Conservation (phyloP, 2,113 vertebrate species). For the Vidua chalybeata region DNA sequence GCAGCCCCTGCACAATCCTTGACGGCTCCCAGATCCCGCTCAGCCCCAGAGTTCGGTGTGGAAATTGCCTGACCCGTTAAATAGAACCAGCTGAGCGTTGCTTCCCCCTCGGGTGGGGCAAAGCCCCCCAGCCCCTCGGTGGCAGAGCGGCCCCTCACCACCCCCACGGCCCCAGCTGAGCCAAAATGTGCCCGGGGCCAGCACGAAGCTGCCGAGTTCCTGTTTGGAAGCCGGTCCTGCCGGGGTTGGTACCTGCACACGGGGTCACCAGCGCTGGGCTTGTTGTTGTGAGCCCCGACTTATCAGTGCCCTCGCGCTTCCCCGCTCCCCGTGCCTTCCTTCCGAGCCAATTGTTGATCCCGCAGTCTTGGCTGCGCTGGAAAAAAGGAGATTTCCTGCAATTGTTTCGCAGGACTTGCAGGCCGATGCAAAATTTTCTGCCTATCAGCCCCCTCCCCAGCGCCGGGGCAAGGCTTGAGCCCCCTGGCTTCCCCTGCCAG, state of each 20-base stretch:
- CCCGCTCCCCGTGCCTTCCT: slow-evolving; percentile 71
- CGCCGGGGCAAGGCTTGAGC: background rate
- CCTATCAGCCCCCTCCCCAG: slow-evolving; percentile 7
- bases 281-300: slow-evolving; percentile 31
- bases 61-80: background rate
- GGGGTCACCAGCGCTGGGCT: background rate
- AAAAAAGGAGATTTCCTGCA: slow-evolving; percentile 72
- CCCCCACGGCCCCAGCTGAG: fast-evolving
- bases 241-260: background rate
- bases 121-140: background rate
- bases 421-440: slow-evolving; percentile 9
- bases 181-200: background rate
- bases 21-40: fast-evolving
- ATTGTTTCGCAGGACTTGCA: slow-evolving; percentile 71
- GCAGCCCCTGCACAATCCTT: background rate
- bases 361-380: slow-evolving; percentile 45
- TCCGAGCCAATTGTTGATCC: slow-evolving; percentile 74
- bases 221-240: background rate
- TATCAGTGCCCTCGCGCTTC: slow-evolving; percentile 62
- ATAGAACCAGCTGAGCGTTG: background rate
- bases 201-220: background rate
- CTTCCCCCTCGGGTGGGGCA: no score
- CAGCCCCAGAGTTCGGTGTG: fast-evolving
- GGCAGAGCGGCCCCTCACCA: background rate
- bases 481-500: slow-evolving; percentile 25